Base-by-base conservation (phyloP, 2,113 vertebrate species). In the Tetrax tetrax region DNA sequence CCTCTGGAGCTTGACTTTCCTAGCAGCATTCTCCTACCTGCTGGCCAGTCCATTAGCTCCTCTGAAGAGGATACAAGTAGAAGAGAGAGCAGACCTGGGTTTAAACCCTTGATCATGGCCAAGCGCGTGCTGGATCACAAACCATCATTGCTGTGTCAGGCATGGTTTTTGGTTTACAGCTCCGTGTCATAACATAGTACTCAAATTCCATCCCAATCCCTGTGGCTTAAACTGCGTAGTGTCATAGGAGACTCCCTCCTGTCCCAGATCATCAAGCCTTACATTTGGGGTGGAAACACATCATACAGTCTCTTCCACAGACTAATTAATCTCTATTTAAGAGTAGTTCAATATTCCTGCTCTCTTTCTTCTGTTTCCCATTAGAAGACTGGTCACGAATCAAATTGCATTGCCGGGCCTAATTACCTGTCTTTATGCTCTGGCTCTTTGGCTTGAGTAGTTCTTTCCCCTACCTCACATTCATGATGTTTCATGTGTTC, bases 91-190 rank as follows among this genome's bases (percentile, higher is more conserved):
- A 77, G 64, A 72, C 11, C 24, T 81, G 76, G 8, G 43, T 66
- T 74, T 70, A 66, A 88, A 13, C 10, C 43, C 4, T 65, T 3
- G 2, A 56, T 89, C 54, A 51, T 6, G 14, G 38, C 28, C 20
- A 45, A 75, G 24, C 0, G 0, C 3, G 4, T 29, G 51, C 12
- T 66, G 17, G 29, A 59, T 84, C 61, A 79, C 38, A 60, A 71
- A 16, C 20, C 29, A 43, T 18, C 3, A 14, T 38, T 51, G 19
- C 24, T 17, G 4, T 31, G 23, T 33, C 57, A 35, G 41, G 16
- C 0, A 0, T 0, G 4, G 9, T 33, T 41, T 83, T 66, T 84
- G 7, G 4, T 59, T 92, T 68, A 70, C 31, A 63, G 12, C 22
- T 90, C 27, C 54, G 12, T 64, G 59, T 53, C 7, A 10, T 54